These are phyloP conservation scores for Paratrypauchen microcephalus DNA, from an alignment of 2,797 vertebrate species.

Conservation along the genomic window DNA sequence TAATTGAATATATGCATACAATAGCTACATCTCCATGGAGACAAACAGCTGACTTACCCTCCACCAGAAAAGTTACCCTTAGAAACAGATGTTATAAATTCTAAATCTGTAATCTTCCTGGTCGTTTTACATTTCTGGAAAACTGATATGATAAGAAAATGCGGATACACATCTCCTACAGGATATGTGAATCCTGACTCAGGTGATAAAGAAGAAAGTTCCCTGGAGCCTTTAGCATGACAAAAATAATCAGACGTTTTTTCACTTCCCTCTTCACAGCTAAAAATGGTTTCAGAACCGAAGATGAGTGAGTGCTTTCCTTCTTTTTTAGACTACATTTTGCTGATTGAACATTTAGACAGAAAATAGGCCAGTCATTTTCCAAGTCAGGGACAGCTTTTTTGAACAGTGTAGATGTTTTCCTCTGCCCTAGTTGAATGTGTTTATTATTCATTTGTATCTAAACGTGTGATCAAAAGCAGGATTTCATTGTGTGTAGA, in stretches of 20 bases:
- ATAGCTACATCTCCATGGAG: no score
- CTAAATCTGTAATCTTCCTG: background rate
- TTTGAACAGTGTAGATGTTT: background rate
- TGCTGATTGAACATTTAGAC: background rate
- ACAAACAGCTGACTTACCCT: background rate
- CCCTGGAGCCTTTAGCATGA: background rate
- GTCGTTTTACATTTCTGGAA: background rate
- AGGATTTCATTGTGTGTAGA: conserved; percentile 1
- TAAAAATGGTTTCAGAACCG: background rate
- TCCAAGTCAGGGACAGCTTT: conserved; percentile 4
- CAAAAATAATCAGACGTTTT: background rate
- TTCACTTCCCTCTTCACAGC: background rate
- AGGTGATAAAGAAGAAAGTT: background rate
- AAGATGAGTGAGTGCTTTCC: conserved; percentile 5
- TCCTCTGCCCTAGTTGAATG: background rate
- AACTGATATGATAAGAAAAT: background rate
- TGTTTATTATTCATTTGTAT: background rate
- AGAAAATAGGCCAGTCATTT: background rate
- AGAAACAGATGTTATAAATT: background rate
- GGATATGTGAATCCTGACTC: background rate
- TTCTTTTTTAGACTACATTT: no score
- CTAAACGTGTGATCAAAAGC: conserved; percentile 5
- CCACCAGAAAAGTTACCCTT: background rate
- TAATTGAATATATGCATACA: no score
- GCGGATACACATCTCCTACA: background rate